Evolutionary conservation across 1,140 invertebrate species (phyloP).

Genomic region (Caerostris darwini): DNA sequence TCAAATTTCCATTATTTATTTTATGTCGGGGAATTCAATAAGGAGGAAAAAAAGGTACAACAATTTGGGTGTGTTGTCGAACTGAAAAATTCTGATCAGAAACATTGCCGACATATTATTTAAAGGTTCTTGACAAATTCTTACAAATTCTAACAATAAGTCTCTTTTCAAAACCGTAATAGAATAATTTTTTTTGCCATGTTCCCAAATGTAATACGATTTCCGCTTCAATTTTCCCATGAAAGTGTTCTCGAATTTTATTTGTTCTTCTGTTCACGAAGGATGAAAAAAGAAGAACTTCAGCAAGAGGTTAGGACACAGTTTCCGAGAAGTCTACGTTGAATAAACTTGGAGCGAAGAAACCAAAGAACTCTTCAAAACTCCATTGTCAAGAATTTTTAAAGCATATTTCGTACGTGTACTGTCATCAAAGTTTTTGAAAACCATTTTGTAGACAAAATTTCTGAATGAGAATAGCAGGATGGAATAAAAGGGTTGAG

Average conservation of each 20-base stretch:
- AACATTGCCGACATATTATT: background rate
- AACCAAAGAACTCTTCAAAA: background rate
- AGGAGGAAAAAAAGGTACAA: background rate
- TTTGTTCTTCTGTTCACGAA: background rate
- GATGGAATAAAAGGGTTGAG: no score
- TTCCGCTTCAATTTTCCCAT: conserved; percentile 44
- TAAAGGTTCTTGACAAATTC: background rate
- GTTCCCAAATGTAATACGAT: conserved; percentile 2
- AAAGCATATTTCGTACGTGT: no score
- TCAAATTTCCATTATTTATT: background rate
- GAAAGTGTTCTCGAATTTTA: conserved; percentile 23
- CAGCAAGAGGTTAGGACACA: background rate
- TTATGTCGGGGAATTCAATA: background rate
- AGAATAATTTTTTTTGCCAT: background rate
- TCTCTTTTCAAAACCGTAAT: background rate
- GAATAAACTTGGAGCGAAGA: background rate
- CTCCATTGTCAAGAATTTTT: background rate
- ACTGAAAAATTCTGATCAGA: background rate
- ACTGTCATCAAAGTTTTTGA: no score
- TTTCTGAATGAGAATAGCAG: no score
- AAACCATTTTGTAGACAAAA: no score
- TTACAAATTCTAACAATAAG: background rate
- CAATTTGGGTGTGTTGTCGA: background rate
- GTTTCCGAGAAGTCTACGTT: background rate
- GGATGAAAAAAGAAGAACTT: background rate